Conservation (phyloP, 2,888 invertebrate species). For the Meiosimyza decipiens region DNA sequence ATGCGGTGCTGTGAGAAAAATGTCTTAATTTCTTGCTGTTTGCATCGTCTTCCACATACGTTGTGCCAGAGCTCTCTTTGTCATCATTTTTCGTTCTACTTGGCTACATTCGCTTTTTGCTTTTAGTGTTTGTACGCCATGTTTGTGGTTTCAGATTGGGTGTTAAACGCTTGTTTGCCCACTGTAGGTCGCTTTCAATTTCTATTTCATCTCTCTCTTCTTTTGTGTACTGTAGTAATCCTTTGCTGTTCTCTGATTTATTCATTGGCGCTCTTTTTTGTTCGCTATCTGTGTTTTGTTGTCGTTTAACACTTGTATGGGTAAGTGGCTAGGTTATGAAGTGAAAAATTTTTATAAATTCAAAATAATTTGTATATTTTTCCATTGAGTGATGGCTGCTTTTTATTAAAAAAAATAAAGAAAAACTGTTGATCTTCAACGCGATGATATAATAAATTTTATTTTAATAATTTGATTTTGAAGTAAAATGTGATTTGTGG, state of each 20-base stretch:
- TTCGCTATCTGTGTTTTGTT: neutral
- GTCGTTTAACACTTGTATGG: neutral
- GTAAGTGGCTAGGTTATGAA: too few species aligned
- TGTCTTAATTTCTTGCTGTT: conserved; percentile 27
- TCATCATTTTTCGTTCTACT: too few species aligned
- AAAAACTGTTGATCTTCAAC: too few species aligned
- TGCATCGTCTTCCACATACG: conserved; percentile 4
- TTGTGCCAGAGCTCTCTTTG: neutral
- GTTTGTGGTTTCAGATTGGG: neutral
- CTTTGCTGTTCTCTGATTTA: conserved; percentile 7
- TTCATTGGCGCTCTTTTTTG: conserved; percentile 8
- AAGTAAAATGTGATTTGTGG: too few species aligned
- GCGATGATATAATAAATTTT: too few species aligned
- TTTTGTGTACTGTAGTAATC: neutral
- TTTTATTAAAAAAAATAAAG: too few species aligned
- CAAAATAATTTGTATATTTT: too few species aligned
- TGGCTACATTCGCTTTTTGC: neutral
- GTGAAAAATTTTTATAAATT: too few species aligned
- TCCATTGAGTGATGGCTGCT: too few species aligned
- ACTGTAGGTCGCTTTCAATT: neutral
- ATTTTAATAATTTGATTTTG: too few species aligned
- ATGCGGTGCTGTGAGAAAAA: conserved; percentile 19
- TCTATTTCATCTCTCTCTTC: neutral
- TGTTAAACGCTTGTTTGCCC: neutral
- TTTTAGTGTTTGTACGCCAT: neutral